These are phyloP conservation scores for Trissoscelio sp. DNA, from an alignment of 2,888 invertebrate genomes.

Conservation along the genomic window DNA sequence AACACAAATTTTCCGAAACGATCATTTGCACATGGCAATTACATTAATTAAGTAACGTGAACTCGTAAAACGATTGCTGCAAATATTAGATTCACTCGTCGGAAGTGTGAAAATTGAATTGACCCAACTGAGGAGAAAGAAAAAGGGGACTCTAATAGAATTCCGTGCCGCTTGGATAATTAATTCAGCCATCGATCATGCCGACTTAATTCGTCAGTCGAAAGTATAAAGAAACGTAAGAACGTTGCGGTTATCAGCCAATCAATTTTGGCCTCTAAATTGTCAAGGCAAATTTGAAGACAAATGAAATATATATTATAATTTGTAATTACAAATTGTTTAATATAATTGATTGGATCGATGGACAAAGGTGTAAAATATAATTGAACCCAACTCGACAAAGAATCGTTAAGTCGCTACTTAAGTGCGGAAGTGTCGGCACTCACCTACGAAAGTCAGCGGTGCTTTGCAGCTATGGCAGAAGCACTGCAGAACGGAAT, in stretches of 20 bases:
- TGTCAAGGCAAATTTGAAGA: conserved; percentile 1
- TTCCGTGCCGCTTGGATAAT: neutral
- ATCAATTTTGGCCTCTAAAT: neutral
- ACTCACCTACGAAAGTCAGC: conserved; percentile 83
- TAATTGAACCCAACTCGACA: conserved; percentile 26
- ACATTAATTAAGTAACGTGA: neutral
- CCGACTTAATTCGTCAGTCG: neutral
- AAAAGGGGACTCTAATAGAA: neutral
- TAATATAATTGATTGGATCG: neutral
- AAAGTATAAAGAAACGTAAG: neutral
- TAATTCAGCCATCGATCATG: neutral
- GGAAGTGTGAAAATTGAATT: neutral
- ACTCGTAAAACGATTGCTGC: neutral
- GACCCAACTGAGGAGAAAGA: neutral
- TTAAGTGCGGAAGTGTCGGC: conserved; percentile 23
- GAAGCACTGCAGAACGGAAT: conserved; percentile 97
- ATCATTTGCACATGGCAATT: neutral
- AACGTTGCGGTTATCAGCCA: neutral
- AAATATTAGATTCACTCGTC: neutral
- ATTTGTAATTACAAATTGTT: too few relatives aligned
- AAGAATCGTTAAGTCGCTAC: conserved; percentile 1
- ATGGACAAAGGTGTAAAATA: neutral
- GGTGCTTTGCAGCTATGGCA: conserved; percentile 96
- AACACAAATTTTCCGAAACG: too few relatives aligned
- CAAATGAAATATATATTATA: too few relatives aligned